These are phyloP conservation scores for Gephyroberyx darwinii DNA, from an alignment of 2,797 vertebrate genomes.

Conservation along the genomic window DNA sequence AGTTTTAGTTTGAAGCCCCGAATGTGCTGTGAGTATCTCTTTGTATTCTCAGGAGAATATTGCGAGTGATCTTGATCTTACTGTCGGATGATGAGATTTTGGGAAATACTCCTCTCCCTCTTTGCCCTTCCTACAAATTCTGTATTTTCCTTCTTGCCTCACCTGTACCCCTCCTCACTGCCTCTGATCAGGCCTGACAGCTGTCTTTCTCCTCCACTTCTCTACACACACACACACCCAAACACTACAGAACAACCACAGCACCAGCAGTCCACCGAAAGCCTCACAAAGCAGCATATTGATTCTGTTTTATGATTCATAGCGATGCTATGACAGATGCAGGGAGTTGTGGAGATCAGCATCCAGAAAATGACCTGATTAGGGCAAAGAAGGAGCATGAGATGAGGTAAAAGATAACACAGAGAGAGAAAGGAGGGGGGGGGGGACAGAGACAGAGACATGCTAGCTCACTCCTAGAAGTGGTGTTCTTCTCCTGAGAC, in stretches of 20 bases:
- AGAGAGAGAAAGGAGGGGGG: not conserved
- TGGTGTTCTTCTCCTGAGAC: constrained; percentile 21
- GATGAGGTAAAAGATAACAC: constrained; percentile 34
- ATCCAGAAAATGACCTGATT: constrained; percentile 34
- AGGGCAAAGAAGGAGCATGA: constrained; percentile 33
- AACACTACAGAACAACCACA: constrained; percentile 13
- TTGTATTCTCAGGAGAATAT: constrained; percentile 3
- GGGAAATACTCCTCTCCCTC: constrained; percentile 4
- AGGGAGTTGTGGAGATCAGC: constrained; percentile 26
- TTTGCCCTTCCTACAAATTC: constrained; percentile 26
- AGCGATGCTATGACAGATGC: constrained; percentile 31
- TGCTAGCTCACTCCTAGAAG: constrained; percentile 12
- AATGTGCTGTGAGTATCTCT: constrained; percentile 3
- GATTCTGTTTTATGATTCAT: constrained; percentile 47
- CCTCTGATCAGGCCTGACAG: constrained; percentile 54
- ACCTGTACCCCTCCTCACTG: constrained; percentile 38
- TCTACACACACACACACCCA: constrained; percentile 16
- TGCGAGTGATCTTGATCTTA: constrained; percentile 21
- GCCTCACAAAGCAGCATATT: constrained; percentile 29
- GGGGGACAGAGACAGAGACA: not conserved
- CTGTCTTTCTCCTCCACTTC: constrained; percentile 40
- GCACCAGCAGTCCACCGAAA: constrained; percentile 27
- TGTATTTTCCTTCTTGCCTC: constrained; percentile 14
- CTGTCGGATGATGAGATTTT: constrained; percentile 10
- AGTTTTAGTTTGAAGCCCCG: not conserved